Evolutionary conservation across 2,888 invertebrate genomes (phyloP).

Genomic region (Protophormia terraenovae): DNA sequence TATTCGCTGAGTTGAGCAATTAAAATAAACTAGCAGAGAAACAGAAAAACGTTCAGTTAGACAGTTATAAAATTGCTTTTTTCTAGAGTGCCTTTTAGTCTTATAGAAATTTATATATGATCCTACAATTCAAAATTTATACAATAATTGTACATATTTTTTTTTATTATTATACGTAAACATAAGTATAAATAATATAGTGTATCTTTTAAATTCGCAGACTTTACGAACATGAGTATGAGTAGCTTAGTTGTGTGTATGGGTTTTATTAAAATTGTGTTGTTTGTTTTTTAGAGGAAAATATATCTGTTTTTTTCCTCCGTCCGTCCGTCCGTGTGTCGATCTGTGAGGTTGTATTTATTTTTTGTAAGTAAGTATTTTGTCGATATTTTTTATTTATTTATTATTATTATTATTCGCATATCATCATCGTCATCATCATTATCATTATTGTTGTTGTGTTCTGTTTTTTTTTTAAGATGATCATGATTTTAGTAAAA

Average conservation of each 20-base stretch:
- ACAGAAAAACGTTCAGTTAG: neutral
- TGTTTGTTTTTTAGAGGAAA: too few relatives aligned
- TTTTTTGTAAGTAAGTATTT: constrained; percentile 15
- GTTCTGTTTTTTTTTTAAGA: neutral
- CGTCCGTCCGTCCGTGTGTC: neutral
- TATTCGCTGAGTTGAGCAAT: constrained; percentile 36
- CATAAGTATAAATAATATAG: neutral
- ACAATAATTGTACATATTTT: constrained; percentile 53
- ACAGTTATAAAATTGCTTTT: neutral
- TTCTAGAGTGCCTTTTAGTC: constrained; percentile 6
- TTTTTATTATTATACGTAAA: constrained; percentile 24
- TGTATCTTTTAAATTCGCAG: neutral
- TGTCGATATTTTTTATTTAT: constrained; percentile 55
- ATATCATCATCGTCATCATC: constrained; percentile 42
- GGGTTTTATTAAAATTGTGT: too few relatives aligned
- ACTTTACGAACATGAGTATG: too few relatives aligned
- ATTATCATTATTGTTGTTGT: constrained; percentile 24
- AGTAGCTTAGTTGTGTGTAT: too few relatives aligned
- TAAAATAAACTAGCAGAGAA: constrained; percentile 40
- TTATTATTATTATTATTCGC: constrained; percentile 60
- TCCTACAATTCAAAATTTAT: constrained; percentile 58
- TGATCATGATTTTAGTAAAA: constrained; percentile 17
- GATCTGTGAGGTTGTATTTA: constrained; percentile 1
- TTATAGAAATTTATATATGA: constrained; percentile 30
- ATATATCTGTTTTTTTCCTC: neutral